A percentile compares a stretch with the other conserved stretches of the same genome.
These are phyloP conservation scores for Xestobium rufovillosum DNA, from an alignment of 2,888 invertebrate genomes.

Conservation along the genomic window DNA sequence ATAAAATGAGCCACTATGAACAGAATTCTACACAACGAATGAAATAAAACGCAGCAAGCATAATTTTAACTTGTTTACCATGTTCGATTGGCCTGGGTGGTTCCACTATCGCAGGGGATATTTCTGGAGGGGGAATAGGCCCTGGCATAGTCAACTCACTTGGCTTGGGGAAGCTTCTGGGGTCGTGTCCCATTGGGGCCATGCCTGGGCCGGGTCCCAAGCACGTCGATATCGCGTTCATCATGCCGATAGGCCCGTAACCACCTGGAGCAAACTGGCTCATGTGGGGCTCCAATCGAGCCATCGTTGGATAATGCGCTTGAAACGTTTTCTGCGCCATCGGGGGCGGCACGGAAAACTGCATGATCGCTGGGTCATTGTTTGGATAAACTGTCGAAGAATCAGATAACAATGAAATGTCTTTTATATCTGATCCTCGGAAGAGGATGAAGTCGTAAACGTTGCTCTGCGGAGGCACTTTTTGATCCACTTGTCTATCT, in stretches of 20 bases:
- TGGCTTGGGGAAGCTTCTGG: conserved; percentile 44
- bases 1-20: no score
- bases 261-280: conserved; percentile 46
- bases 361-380: conserved; percentile 98
- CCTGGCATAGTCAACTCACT: conserved; percentile 53
- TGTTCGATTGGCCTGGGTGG: conserved; percentile 38
- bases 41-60: conserved; percentile 15
- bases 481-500: conserved; percentile 90
- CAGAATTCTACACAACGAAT: conserved; percentile 5
- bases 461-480: conserved; percentile 94
- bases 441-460: conserved; percentile 98
- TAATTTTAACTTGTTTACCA: conserved; percentile 39
- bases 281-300: conserved; percentile 46
- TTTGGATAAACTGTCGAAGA: conserved; percentile 64
- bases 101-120: conserved; percentile 44
- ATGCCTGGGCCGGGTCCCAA: conserved; percentile 48
- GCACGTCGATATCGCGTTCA: conserved; percentile 40
- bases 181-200: conserved; percentile 34
- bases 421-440: conserved; percentile 97
- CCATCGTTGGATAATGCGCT: conserved; percentile 53
- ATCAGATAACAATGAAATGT: conserved; percentile 91
- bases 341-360: conserved; percentile 71
- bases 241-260: conserved; percentile 44
- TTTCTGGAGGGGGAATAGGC: conserved; percentile 37
- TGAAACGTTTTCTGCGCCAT: conserved; percentile 57